phyloP scores from a whole-genome alignment of 2,113 vertebrate genomes.

The human region DNA sequence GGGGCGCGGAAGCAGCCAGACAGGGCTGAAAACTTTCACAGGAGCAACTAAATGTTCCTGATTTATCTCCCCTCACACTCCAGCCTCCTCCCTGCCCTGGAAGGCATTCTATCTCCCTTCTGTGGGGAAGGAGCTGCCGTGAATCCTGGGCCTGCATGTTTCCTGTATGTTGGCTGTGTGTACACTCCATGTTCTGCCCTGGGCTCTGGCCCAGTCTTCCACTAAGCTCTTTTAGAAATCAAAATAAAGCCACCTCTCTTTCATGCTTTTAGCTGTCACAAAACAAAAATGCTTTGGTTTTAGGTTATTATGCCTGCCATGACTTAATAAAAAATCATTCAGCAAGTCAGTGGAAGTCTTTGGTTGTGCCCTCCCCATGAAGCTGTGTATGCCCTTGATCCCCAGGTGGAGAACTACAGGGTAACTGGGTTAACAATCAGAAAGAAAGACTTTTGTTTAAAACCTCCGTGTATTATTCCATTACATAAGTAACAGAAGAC shows the following conservation, averaged over 20 bases:
- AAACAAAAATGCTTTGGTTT: slow-evolving; percentile 43
- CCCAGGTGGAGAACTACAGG: background rate
- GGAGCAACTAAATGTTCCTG: background rate
- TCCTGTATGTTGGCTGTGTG: background rate
- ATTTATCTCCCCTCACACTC: background rate
- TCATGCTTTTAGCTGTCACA: background rate
- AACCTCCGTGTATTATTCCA: background rate
- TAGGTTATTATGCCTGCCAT: background rate
- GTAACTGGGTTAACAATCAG: slow-evolving; percentile 10
- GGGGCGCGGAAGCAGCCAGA: background rate
- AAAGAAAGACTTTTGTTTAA: slow-evolving; percentile 43
- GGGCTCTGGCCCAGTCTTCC: background rate
- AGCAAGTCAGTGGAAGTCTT: slow-evolving; percentile 19
- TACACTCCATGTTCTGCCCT: background rate
- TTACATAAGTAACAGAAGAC: slow-evolving; percentile 33
- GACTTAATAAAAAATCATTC: background rate
- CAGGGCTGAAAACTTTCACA: background rate
- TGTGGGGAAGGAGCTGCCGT: background rate
- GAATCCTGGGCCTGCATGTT: background rate
- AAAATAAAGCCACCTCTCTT: slow-evolving; percentile 6
- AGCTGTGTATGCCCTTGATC: background rate
- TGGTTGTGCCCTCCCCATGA: background rate
- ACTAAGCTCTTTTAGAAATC: slow-evolving; percentile 15
- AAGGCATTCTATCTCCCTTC: background rate
- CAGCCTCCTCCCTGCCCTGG: background rate